These are phyloP conservation scores for Belgica antarctica DNA, from an alignment of 2,888 invertebrate genomes.

Conservation along the genomic window DNA sequence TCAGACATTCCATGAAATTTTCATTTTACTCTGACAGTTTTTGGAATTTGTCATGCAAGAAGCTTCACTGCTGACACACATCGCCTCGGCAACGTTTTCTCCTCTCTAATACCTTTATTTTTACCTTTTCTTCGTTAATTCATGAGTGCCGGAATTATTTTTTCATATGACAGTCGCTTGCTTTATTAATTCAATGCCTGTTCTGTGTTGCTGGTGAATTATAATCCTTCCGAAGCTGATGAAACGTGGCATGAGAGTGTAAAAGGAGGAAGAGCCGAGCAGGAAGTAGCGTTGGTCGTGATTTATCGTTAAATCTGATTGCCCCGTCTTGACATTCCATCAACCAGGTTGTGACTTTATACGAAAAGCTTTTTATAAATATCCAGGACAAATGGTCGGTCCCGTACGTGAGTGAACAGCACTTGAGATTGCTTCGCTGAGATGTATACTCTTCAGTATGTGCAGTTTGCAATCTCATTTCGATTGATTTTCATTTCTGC, in stretches of 20 bases:
- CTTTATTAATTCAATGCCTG: neutral
- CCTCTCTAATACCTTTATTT: neutral
- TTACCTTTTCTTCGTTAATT: neutral
- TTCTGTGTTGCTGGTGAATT: neutral
- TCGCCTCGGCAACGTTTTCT: neutral
- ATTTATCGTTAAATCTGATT: conserved; percentile 22
- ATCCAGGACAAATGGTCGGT: neutral
- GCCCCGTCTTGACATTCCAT: conserved; percentile 10
- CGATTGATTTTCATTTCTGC: neutral
- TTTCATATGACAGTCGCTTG: neutral
- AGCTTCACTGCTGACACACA: neutral
- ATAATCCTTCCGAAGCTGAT: neutral
- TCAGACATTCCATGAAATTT: neutral
- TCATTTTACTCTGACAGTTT: neutral
- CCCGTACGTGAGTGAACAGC: neutral
- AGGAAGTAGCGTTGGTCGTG: neutral
- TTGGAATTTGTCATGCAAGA: neutral
- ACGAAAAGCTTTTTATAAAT: neutral
- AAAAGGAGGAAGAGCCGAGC: neutral
- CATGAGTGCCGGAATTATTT: neutral
- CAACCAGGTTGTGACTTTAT: neutral
- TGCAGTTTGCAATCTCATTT: neutral
- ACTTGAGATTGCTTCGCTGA: neutral
- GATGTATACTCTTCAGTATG: neutral
- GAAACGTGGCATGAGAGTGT: too few species aligned